phyloP scores from a whole-genome alignment of 2,888 invertebrate species.

The Pyrgus malvae region DNA sequence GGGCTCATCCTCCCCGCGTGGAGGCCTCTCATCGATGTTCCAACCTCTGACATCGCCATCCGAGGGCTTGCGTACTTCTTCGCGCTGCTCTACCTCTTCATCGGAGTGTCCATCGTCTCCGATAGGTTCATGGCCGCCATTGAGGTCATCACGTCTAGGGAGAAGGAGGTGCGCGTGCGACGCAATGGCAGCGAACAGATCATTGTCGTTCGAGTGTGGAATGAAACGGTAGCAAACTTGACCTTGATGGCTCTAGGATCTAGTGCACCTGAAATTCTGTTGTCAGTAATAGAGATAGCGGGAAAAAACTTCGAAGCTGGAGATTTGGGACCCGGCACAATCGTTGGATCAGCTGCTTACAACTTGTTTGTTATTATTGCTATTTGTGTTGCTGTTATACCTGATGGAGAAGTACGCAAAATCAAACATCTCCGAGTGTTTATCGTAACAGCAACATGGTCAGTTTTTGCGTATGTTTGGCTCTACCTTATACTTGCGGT shows the following conservation, averaged over 20 bases:
- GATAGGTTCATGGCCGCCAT: conserved; percentile 99
- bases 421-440: conserved; percentile 98
- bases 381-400: conserved; percentile 95
- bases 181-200: conserved; percentile 94
- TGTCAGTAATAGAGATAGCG: conserved; percentile 98
- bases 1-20: conserved; percentile 95
- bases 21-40: conserved; percentile 90
- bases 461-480: conserved; percentile 99
- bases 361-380: conserved; percentile 99
- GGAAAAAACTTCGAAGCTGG: conserved; percentile 97
- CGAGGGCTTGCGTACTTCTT: conserved; percentile 96
- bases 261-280: conserved; percentile 98
- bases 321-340: conserved; percentile 98
- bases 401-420: conserved; percentile 93
- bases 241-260: conserved; percentile 99
- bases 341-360: conserved; percentile 99
- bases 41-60: conserved; percentile 88
- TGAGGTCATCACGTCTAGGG: conserved; percentile 99
- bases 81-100: conserved; percentile 95
- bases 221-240: conserved; percentile 99
- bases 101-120: conserved; percentile 99
- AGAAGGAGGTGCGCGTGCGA: conserved; percentile 95
- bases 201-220: conserved; percentile 97
- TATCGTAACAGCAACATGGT: conserved; percentile 98
- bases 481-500: conserved; percentile 96